phyloP scores from a whole-genome alignment of 2,888 invertebrate genomes.

The Cremastobaeus sp. region DNA sequence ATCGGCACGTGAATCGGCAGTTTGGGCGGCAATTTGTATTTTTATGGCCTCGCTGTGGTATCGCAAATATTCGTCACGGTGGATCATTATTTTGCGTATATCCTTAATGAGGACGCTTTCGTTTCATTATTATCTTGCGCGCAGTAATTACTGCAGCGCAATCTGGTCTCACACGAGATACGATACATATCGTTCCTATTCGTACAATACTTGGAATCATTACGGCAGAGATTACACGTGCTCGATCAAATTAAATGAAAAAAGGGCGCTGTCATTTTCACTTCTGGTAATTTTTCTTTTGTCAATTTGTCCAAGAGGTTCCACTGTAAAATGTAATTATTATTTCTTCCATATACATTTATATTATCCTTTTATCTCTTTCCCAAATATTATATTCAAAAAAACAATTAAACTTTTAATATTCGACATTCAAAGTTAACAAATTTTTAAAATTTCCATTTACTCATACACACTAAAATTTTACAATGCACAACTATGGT shows the following conservation, averaged over 20 bases:
- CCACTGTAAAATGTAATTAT: no score
- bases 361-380: no score
- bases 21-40: slow-evolving; percentile 54
- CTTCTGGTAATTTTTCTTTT: not conserved
- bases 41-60: slow-evolving; percentile 28
- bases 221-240: slow-evolving; percentile 47
- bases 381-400: no score
- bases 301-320: no score
- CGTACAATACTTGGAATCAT: slow-evolving; percentile 56
- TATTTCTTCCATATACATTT: no score
- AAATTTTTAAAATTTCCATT: no score
- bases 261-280: slow-evolving; percentile 31
- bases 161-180: slow-evolving; percentile 54
- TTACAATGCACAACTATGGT: no score
- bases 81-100: slow-evolving; percentile 54
- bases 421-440: no score
- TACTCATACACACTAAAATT: no score
- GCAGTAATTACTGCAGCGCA: slow-evolving; percentile 53
- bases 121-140: slow-evolving; percentile 55
- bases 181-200: slow-evolving; percentile 57
- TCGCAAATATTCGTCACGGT: slow-evolving; percentile 59
- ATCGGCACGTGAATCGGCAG: slow-evolving; percentile 61
- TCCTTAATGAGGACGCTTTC: slow-evolving; percentile 61
- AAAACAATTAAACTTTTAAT: no score
- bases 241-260: slow-evolving; percentile 43